Percentiles rank a stretch among this genome's conserved stretches.
Conservation (phyloP, 2,888 invertebrate genomes). For the Mechanitis messenoides region DNA sequence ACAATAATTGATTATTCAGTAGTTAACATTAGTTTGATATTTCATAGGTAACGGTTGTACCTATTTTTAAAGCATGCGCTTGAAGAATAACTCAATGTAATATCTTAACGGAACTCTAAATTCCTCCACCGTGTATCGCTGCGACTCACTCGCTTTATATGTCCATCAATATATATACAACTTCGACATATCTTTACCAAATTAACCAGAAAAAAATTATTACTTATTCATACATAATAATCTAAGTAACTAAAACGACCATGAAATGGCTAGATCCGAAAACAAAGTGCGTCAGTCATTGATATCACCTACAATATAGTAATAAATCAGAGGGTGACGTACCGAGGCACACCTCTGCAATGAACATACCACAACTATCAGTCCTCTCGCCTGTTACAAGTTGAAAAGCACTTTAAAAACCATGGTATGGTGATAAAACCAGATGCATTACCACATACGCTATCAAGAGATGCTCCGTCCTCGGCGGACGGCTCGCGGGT, state of each 20-base stretch:
- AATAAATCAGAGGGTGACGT: constrained; percentile 40
- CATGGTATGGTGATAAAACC: constrained; percentile 24
- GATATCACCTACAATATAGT: constrained; percentile 26
- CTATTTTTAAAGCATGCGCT: background rate
- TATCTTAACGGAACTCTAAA: constrained; percentile 15
- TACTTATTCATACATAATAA: too few species aligned
- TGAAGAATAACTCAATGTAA: constrained; percentile 11
- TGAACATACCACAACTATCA: constrained; percentile 8
- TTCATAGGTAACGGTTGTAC: too few species aligned
- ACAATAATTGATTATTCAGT: too few species aligned
- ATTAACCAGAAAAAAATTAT: too few species aligned
- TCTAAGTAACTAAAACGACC: background rate
- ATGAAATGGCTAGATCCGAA: background rate
- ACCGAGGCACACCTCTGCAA: constrained; percentile 31
- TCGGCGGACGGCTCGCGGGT: constrained; percentile 10
- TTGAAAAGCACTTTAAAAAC: constrained; percentile 24
- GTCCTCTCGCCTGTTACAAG: constrained; percentile 22
- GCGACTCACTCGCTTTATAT: constrained; percentile 4
- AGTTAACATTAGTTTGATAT: too few species aligned
- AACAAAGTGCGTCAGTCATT: constrained; percentile 17
- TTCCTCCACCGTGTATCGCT: constrained; percentile 14
- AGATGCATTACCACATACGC: constrained; percentile 28
- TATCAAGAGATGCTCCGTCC: constrained; percentile 13
- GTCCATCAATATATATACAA: too few species aligned
- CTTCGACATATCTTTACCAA: too few species aligned